These are phyloP conservation scores for Drosophila equinoxialis DNA, from an alignment of 1,140 invertebrate genomes.

Conservation along the genomic window DNA sequence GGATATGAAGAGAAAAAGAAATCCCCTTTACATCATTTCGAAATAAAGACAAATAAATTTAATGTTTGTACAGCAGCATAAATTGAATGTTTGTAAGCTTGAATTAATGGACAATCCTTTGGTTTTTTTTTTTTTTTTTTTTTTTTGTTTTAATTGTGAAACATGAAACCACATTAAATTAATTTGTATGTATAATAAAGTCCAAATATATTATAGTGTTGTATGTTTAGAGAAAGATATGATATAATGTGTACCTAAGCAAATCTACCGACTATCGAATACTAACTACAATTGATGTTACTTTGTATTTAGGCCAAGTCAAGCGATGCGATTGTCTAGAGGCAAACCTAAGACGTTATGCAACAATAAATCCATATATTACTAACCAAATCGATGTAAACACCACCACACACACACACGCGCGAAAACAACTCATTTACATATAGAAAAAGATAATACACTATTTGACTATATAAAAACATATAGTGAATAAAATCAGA, in stretches of 20 bases:
- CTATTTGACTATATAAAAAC: no score
- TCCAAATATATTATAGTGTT: not conserved
- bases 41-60: no score
- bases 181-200: conserved; percentile 5
- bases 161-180: not conserved
- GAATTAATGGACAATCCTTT: no score
- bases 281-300: not conserved
- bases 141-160: no score
- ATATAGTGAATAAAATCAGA: not conserved
- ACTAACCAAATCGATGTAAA: not conserved
- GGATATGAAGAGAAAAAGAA: not conserved
- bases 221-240: not conserved
- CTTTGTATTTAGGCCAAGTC: conserved; percentile 13
- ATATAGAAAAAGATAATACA: conserved; percentile 13
- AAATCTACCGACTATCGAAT: conserved; percentile 3
- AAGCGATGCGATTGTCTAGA: conserved; percentile 22
- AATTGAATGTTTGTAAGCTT: no score
- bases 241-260: not conserved
- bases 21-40: no score
- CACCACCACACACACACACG: not conserved
- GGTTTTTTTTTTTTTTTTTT: no score
- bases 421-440: not conserved
- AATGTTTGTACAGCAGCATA: no score
- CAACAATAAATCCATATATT: conserved; percentile 27
- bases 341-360: conserved; percentile 7